Base-by-base conservation (phyloP, 1,140 invertebrate genomes). In the Rhyzopertha dominica region DNA sequence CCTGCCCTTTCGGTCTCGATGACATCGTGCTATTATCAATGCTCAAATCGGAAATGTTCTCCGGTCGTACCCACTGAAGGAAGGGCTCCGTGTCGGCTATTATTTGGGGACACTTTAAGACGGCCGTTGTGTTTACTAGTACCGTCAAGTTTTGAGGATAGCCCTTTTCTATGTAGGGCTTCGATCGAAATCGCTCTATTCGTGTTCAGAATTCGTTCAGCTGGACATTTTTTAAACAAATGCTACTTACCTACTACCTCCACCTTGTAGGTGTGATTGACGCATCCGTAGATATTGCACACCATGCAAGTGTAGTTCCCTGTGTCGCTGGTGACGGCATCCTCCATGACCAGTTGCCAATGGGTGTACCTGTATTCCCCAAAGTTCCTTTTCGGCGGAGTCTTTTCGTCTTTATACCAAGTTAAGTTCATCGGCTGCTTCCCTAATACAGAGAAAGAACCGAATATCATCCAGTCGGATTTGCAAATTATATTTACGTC, bases 261-360 rank as follows among this genome's bases (percentile, higher is more conserved):
- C 4, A 92, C 71, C 46, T 72, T 76, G 57, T 78, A 87, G 0
- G 81, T 85, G 58, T 82, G 82, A 25, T 83, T 76, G 35, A 91
- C 82, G 57, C 86, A 87, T 5, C 82, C 88, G 12, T 82, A 59
- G 5, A 69, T 59, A 61, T 95, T 95, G 69, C 82, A 86, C 4
- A 90, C 81, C 18, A 81, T 70, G 58, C 92, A 95, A 0, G 84
- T 91, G 61, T 95, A 95, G 54, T 87, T 84, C 14, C 87, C 90
- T 29, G 76, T 78, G 55, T 95, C 91, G 8, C 78, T 70, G 2
- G 80, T 79, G 0, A 85, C 78, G 4, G 87, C 63, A 59, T 90
- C 85, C 53, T 89, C 84, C 47, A 90, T 62, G 4, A 69, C 73
- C 9, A 90, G 68, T 0, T 74, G 74, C 81, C 83, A 87, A 50